These are phyloP conservation scores for Dicyrtomina minuta DNA, from an alignment of 2,888 invertebrate species.

Conservation along the genomic window DNA sequence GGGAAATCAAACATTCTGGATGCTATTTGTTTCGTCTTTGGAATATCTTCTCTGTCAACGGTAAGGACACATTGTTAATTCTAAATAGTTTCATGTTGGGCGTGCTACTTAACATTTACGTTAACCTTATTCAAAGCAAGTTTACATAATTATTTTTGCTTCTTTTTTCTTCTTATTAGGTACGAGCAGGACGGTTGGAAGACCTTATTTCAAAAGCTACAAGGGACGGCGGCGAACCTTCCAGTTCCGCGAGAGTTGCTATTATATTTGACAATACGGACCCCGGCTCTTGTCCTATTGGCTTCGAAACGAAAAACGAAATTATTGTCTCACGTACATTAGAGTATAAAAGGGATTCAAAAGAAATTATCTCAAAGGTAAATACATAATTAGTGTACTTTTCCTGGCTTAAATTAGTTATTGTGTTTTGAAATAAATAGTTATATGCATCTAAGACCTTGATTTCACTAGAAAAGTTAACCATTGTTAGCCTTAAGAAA, in stretches of 20 bases:
- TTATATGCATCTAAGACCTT: too few species aligned
- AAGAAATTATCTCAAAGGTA: slow-evolving; percentile 28
- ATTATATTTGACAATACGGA: slow-evolving; percentile 92
- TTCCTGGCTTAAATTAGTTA: too few species aligned
- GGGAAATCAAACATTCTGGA: slow-evolving; percentile 98
- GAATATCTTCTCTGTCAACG: slow-evolving; percentile 87
- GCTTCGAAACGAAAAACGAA: slow-evolving; percentile 86
- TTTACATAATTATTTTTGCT: too few species aligned
- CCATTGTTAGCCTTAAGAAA: too few species aligned
- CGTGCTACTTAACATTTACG: too few species aligned
- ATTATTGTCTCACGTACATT: slow-evolving; percentile 81
- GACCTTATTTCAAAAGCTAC: slow-evolving; percentile 96
- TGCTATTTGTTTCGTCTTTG: slow-evolving; percentile 95
- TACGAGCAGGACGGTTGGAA: slow-evolving; percentile 83
- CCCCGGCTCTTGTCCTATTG: slow-evolving; percentile 77
- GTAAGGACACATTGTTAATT: slow-evolving; percentile 63
- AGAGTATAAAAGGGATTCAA: slow-evolving; percentile 25
- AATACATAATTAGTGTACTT: too few species aligned
- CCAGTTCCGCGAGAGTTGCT: slow-evolving; percentile 92
- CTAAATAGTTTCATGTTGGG: too few species aligned
- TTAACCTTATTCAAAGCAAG: neutral
- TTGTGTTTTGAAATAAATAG: too few species aligned
- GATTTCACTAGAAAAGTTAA: too few species aligned
- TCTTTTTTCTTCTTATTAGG: too few species aligned
- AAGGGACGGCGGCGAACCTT: slow-evolving; percentile 55